These are phyloP conservation scores for Metallyticus violacea DNA, from an alignment of 2,888 invertebrate genomes.

Conservation along the genomic window DNA sequence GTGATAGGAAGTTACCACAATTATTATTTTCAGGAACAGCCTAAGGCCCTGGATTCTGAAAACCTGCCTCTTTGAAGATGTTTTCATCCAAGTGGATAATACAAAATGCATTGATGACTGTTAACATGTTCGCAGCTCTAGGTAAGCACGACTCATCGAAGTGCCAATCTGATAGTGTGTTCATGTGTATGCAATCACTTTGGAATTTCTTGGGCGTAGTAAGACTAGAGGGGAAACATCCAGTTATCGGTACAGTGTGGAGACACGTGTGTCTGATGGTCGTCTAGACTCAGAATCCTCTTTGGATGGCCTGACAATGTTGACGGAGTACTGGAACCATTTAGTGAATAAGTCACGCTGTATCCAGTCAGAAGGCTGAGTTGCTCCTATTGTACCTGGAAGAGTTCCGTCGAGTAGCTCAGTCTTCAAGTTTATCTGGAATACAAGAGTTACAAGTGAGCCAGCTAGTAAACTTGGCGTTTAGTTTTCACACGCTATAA, in stretches of 20 bases:
- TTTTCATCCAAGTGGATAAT: no score
- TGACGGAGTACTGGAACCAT: conserved; percentile 28
- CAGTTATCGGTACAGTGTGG: conserved; percentile 11
- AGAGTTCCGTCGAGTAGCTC: conserved; percentile 40
- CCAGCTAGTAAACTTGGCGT: conserved; percentile 38
- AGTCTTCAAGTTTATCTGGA: conserved; percentile 40
- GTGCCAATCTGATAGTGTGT: neutral
- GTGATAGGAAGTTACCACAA: no score
- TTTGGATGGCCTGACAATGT: conserved; percentile 26
- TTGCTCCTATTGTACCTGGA: conserved; percentile 37
- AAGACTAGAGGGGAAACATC: conserved; percentile 10
- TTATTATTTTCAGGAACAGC: no score
- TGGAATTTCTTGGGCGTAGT: neutral
- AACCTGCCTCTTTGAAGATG: no score
- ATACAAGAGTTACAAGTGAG: conserved; percentile 36
- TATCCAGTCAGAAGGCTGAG: conserved; percentile 38
- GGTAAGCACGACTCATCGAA: neutral
- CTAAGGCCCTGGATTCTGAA: no score
- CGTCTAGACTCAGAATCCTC: conserved; percentile 21
- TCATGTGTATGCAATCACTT: neutral
- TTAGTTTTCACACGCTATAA: conserved; percentile 35
- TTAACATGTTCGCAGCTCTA: neutral
- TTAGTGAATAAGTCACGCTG: conserved; percentile 15
- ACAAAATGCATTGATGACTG: no score
- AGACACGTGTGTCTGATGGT: neutral